phyloP scores from a whole-genome alignment of 2,797 vertebrate genomes.

The Enteromius argenteus region DNA sequence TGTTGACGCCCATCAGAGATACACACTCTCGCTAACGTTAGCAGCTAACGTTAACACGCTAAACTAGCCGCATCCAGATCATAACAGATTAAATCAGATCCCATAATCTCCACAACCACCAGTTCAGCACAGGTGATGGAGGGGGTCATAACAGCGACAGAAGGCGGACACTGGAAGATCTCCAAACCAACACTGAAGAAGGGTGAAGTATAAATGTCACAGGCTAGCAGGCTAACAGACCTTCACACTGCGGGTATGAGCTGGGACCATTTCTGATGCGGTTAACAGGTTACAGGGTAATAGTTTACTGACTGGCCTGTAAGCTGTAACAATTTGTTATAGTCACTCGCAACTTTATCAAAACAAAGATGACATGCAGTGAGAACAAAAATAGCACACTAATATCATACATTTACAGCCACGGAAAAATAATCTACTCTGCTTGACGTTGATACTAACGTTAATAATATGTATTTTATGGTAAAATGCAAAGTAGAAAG shows the following conservation, averaged over 20 bases:
- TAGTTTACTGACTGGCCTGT: background rate
- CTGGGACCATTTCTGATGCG: background rate
- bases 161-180: background rate
- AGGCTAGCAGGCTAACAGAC: slow-evolving; percentile 31
- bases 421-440: background rate
- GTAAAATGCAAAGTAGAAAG: background rate
- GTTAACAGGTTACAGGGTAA: background rate
- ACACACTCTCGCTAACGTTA: background rate
- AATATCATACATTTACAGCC: background rate
- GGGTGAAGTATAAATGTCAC: slow-evolving; percentile 33
- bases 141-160: background rate
- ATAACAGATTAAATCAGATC: background rate
- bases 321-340: background rate
- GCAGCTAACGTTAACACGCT: slow-evolving; percentile 46
- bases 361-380: slow-evolving; percentile 26
- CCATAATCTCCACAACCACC: background rate
- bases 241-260: background rate
- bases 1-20: slow-evolving; percentile 41
- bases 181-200: background rate
- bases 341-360: slow-evolving; percentile 28
- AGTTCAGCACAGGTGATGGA: background rate
- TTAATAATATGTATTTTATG: background rate
- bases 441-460: background rate
- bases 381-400: background rate
- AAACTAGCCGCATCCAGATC: slow-evolving; percentile 23